Evolutionary conservation across 2,797 vertebrate species (phyloP), one percentile per base, ranked within the genome.

Genomic region (Sebastes baramenuke): DNA sequence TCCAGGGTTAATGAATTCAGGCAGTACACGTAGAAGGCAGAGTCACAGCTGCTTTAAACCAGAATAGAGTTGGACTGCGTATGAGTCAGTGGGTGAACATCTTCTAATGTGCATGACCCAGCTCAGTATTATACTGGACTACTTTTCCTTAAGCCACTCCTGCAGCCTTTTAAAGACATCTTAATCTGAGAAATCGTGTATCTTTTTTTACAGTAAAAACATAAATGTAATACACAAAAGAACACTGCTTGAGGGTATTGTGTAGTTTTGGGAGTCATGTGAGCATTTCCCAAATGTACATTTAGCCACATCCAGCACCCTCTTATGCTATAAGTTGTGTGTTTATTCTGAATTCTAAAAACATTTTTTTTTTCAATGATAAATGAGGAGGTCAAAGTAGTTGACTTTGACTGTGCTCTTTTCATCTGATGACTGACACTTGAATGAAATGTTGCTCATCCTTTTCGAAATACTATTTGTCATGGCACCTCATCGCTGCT

Each of bases 1-100:
- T 66, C 20, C 14, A 34, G 30, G 27, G 42, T 65, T 83, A 69
- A 86, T 78, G 29, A 77, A 76, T 86, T 79, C 32, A 49, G 54
- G 38, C 65, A 67, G 59, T 24, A 32, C 66, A 75, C 67, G 72
- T 25, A 18, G 59, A 75, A 73, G 58, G 38, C 60, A 42, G 66
- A 59, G n/a, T 67, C 18, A 14, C 55, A 46, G 36, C 46, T 59
- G 49, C 52, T 82, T 81, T 30, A 54, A 82, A 73, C 10, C 25
- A 68, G 54, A 72, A 61, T 32, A 38, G 22, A 67, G n/a, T 77
- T 62, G 29, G 36, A 60, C 42, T 75, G 25, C 16, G 10, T 64
- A 20, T 58, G 54, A 75, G 52, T 81, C 62, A 67, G 58, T 66
- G 62, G 27, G 52, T 71, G 64, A 73, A 46, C 13, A 70, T 72